phyloP scores from a whole-genome alignment of 2,113 vertebrate species.

The Chaetops frenatus region DNA sequence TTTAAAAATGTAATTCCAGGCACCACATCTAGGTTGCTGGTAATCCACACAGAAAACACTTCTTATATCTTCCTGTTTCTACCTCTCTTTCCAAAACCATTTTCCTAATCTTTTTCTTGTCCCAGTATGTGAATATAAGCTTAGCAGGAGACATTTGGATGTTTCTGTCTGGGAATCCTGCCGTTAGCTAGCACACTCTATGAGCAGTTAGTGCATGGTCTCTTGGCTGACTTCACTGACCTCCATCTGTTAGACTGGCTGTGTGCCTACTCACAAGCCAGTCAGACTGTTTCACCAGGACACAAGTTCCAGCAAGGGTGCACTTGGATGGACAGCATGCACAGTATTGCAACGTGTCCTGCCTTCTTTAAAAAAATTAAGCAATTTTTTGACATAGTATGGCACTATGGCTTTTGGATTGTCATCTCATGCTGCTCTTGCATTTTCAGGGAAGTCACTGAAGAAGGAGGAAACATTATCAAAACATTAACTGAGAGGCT shows the following conservation, averaged over 20 bases:
- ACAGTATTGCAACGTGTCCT: not conserved
- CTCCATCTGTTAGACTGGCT: slow-evolving; percentile 66
- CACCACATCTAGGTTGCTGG: not conserved
- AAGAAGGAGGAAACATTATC: not conserved
- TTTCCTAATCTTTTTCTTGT: not conserved
- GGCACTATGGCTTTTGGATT: not conserved
- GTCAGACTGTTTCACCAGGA: slow-evolving; percentile 40
- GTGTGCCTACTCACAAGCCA: slow-evolving; percentile 53
- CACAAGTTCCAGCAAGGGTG: slow-evolving; percentile 51
- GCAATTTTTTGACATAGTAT: not conserved
- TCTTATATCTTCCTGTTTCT: not conserved
- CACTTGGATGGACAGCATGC: not conserved
- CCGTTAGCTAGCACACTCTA: slow-evolving; percentile 45
- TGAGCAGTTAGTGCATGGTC: slow-evolving; percentile 19
- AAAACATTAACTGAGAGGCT: not conserved
- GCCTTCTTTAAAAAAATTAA: not conserved
- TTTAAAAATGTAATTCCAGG: not conserved
- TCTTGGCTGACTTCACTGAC: slow-evolving; percentile 57
- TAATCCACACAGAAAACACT: not conserved
- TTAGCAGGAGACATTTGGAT: slow-evolving; percentile 34
- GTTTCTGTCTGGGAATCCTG: slow-evolving; percentile 47
- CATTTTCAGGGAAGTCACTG: not conserved
- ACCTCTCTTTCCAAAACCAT: not conserved
- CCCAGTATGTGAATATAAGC: not conserved
- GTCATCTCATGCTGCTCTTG: not conserved